These are phyloP conservation scores for Platorchestia sp. DNA, from an alignment of 1,140 invertebrate species.

Conservation along the genomic window DNA sequence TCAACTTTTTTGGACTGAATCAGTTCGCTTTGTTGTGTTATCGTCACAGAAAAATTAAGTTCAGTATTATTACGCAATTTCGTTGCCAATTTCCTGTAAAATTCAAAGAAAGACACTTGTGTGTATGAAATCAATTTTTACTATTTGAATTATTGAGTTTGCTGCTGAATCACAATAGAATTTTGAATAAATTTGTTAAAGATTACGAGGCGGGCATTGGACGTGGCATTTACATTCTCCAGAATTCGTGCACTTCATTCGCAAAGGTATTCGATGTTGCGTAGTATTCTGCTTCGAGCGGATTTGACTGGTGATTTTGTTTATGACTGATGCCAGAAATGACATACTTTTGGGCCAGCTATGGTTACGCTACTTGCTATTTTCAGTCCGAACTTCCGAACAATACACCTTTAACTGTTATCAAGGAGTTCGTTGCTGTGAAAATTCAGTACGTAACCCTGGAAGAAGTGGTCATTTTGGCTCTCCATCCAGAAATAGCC, in stretches of 20 bases:
- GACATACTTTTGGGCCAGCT: not conserved
- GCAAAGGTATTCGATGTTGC: not conserved
- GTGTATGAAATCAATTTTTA: not conserved
- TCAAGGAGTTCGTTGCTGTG: not conserved
- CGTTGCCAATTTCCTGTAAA: not conserved
- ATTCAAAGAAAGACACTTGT: not conserved
- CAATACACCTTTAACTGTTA: not conserved
- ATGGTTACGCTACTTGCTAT: not conserved
- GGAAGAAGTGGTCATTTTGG: not conserved
- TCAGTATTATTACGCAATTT: not conserved
- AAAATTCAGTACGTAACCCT: not conserved
- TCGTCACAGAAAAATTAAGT: not conserved
- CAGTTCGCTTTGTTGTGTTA: not conserved
- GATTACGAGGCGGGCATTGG: not conserved
- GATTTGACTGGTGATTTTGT: not conserved
- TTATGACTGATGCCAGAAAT: not conserved
- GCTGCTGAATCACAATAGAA: not conserved
- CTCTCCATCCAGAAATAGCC: not conserved
- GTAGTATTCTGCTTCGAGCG: not conserved
- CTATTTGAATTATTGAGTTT: not conserved
- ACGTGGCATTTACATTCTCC: not conserved
- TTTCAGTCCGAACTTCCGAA: not conserved
- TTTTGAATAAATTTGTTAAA: not conserved
- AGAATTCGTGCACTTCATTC: not conserved
- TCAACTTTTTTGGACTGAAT: not conserved